These are phyloP conservation scores for Leptothorax acervorum DNA, from an alignment of 2,888 invertebrate species.

Conservation along the genomic window DNA sequence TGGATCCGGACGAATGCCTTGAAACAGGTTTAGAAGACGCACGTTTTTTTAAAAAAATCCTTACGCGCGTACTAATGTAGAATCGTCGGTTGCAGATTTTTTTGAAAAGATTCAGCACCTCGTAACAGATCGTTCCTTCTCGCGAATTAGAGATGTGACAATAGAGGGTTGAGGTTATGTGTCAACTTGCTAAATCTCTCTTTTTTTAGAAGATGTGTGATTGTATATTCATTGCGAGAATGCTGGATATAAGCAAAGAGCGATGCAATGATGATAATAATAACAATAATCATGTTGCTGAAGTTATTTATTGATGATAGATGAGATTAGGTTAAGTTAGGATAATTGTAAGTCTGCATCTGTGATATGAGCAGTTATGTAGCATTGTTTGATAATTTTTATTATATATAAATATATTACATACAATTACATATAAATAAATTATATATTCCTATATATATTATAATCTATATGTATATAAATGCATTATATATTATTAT, in stretches of 20 bases:
- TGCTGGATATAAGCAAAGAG: neutral
- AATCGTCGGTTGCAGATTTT: constrained; percentile 15
- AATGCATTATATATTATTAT: too few relatives aligned
- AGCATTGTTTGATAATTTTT: too few relatives aligned
- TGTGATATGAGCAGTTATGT: too few relatives aligned
- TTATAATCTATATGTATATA: too few relatives aligned
- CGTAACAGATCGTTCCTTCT: neutral
- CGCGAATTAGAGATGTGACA: neutral
- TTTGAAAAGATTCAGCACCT: constrained; percentile 15
- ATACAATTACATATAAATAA: too few relatives aligned
- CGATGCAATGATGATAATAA: neutral
- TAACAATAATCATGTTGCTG: neutral
- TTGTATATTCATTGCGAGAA: constrained; percentile 26
- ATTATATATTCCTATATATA: too few relatives aligned
- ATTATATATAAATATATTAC: too few relatives aligned
- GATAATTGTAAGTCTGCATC: neutral
- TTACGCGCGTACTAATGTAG: constrained; percentile 37
- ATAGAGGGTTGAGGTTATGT: constrained; percentile 14
- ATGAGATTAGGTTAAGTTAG: constrained; percentile 5
- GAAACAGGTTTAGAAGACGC: constrained; percentile 87
- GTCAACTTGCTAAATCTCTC: neutral
- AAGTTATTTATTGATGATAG: neutral
- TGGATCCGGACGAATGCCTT: constrained; percentile 91
- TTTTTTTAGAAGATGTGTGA: neutral
- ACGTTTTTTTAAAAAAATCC: neutral